Percentiles rank a stretch among this genome's conserved stretches.
These are phyloP conservation scores for Psittacara wagleri DNA, from an alignment of 2,113 vertebrate species.

Conservation along the genomic window DNA sequence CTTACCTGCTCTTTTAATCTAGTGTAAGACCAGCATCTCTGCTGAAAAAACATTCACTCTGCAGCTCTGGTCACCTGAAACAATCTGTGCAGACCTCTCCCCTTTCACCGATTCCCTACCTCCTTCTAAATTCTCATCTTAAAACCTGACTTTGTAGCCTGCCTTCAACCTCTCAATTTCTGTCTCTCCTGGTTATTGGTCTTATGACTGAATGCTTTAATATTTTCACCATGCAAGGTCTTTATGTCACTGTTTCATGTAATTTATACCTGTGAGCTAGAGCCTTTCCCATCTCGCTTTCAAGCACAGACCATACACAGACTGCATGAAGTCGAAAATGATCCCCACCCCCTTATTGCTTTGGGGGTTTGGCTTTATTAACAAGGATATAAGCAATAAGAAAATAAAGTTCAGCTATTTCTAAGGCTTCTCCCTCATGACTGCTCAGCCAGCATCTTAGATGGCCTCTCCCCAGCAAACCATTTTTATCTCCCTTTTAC, in stretches of 20 bases:
- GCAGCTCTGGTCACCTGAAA: conserved; percentile 54
- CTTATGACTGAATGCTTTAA: conserved; percentile 74
- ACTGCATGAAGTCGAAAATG: conserved; percentile 35
- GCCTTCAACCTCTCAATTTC: conserved; percentile 60
- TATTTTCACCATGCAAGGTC: conserved; percentile 73
- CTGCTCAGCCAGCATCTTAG: conserved; percentile 54
- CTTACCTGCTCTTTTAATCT: conserved; percentile 40
- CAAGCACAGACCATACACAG: background rate
- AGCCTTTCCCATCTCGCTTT: conserved; percentile 60
- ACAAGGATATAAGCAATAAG: conserved; percentile 68
- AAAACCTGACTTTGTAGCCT: conserved; percentile 64
- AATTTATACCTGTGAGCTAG: conserved; percentile 68
- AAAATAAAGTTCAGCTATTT: conserved; percentile 65
- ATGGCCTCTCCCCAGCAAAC: conserved; percentile 55
- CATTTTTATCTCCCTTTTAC: conserved; percentile 64
- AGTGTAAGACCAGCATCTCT: background rate
- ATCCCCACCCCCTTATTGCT: conserved; percentile 65
- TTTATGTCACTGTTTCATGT: conserved; percentile 70
- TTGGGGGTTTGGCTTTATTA: conserved; percentile 70
- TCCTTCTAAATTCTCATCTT: conserved; percentile 63
- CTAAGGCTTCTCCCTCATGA: conserved; percentile 60
- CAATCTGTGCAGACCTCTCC: conserved; percentile 43
- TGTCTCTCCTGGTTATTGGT: conserved; percentile 70
- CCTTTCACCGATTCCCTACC: conserved; percentile 9
- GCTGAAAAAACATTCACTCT: conserved; percentile 25